Evolutionary conservation across 2,113 vertebrate genomes (phyloP).

Genomic region (Suncus etruscus): DNA sequence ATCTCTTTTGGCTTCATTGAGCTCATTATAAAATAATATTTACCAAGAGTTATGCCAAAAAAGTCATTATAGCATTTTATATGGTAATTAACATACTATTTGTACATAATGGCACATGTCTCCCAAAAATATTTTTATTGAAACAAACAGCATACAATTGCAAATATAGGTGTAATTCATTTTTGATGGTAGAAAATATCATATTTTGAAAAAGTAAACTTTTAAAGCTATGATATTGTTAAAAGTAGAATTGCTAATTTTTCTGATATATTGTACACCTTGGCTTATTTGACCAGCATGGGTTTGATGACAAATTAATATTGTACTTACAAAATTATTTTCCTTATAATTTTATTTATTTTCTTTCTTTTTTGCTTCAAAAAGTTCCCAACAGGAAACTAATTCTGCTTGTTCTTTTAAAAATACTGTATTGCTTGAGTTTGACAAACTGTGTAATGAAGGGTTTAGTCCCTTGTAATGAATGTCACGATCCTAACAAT

Average conservation of each 20-base stretch:
- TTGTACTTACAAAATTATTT: slow-evolving; percentile 43
- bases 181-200: not conserved
- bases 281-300: not conserved
- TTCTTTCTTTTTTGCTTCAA: not conserved
- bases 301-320: slow-evolving; percentile 15
- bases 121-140: not conserved
- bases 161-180: not conserved
- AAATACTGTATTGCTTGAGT: slow-evolving; percentile 59
- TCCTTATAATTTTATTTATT: no score
- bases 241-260: not conserved
- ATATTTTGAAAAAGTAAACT: slow-evolving; percentile 26
- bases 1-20: not conserved
- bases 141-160: not conserved
- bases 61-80: not conserved
- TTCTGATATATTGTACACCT: not conserved
- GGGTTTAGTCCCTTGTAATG: slow-evolving; percentile 79
- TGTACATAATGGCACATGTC: not conserved
- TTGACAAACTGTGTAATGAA: slow-evolving; percentile 73
- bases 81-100: not conserved
- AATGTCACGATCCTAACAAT: slow-evolving; percentile 72
- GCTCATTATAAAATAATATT: not conserved
- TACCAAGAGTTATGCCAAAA: not conserved
- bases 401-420: slow-evolving; percentile 73
- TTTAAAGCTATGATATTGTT: not conserved
- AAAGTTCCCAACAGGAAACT: slow-evolving; percentile 59